Percentiles rank a stretch among this genome's conserved stretches.
phyloP scores from a whole-genome alignment of 30 jellyfish, hydroid and myxozoan species.

The Morbakka virulenta region DNA sequence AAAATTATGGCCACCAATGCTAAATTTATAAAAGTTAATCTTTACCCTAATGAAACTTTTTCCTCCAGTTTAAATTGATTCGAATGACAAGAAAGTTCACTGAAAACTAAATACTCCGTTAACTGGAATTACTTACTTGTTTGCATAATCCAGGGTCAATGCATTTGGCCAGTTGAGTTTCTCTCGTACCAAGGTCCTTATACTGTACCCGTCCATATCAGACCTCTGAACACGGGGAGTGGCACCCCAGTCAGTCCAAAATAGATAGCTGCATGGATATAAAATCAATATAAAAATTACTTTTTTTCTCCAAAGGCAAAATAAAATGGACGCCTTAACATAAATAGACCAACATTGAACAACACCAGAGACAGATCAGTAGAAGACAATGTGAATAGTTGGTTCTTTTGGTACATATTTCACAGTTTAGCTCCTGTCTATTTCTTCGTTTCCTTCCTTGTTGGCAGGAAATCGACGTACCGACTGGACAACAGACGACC shows the following conservation, averaged over 20 bases:
- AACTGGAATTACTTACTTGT: slow-evolving; percentile 18
- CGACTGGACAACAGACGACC: too few species aligned
- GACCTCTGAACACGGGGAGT: slow-evolving; percentile 81
- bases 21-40: too few species aligned
- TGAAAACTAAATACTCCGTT: not conserved
- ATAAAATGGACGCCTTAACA: not conserved
- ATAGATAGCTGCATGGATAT: slow-evolving; percentile 52
- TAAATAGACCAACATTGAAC: not conserved
- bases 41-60: too few species aligned
- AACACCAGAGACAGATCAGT: not conserved
- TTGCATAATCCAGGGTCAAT: slow-evolving; percentile 79
- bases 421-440: too few species aligned
- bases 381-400: too few species aligned
- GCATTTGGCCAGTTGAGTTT: slow-evolving; percentile 97
- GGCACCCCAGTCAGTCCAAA: slow-evolving; percentile 99
- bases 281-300: not conserved
- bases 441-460: too few species aligned
- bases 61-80: too few species aligned
- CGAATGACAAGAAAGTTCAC: not conserved
- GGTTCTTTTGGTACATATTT: too few species aligned
- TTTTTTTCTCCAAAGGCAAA: not conserved
- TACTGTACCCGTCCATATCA: slow-evolving; percentile 89
- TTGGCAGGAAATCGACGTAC: too few species aligned
- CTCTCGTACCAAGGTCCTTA: slow-evolving; percentile 45
- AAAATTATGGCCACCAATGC: too few species aligned